Evolutionary conservation across 2,888 invertebrate species (phyloP).

Genomic region (Tipula vernalis): DNA sequence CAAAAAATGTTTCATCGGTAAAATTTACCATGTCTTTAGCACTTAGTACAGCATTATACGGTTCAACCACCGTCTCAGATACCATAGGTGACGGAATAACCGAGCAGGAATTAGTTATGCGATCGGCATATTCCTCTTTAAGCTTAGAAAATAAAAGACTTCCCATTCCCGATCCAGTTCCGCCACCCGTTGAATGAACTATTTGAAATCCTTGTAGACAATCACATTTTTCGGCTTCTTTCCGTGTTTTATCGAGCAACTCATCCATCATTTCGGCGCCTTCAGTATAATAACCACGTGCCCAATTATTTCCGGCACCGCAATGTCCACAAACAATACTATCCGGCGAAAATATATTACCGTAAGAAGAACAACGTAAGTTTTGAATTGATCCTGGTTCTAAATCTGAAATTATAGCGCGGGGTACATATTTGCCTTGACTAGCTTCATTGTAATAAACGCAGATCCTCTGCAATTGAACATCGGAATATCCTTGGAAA

Average conservation of each 20-base stretch:
- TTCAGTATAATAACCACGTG: constrained; percentile 46
- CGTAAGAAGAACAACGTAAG: constrained; percentile 43
- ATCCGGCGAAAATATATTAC: constrained; percentile 53
- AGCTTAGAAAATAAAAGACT: constrained; percentile 57
- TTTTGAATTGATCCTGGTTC: constrained; percentile 51
- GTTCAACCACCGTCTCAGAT: constrained; percentile 29
- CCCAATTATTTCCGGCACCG: constrained; percentile 54
- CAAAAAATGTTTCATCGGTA: constrained; percentile 27
- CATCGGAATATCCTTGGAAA: constrained; percentile 46
- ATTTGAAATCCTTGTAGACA: constrained; percentile 49
- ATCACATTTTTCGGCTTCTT: constrained; percentile 29
- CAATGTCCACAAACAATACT: constrained; percentile 50
- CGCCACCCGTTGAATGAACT: constrained; percentile 58
- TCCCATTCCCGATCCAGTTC: constrained; percentile 66
- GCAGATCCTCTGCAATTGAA: constrained; percentile 54
- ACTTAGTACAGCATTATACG: constrained; percentile 28
- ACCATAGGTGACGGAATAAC: constrained; percentile 38
- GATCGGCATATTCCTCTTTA: constrained; percentile 59
- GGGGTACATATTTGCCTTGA: constrained; percentile 47
- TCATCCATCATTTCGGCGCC: constrained; percentile 28
- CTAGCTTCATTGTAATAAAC: constrained; percentile 44
- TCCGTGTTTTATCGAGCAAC: constrained; percentile 24
- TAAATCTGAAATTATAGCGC: constrained; percentile 54
- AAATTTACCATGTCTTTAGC: constrained; percentile 25
- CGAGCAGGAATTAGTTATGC: constrained; percentile 57